These are phyloP conservation scores for Mugil cephalus DNA, from an alignment of 2,113 vertebrate genomes.

Conservation along the genomic window DNA sequence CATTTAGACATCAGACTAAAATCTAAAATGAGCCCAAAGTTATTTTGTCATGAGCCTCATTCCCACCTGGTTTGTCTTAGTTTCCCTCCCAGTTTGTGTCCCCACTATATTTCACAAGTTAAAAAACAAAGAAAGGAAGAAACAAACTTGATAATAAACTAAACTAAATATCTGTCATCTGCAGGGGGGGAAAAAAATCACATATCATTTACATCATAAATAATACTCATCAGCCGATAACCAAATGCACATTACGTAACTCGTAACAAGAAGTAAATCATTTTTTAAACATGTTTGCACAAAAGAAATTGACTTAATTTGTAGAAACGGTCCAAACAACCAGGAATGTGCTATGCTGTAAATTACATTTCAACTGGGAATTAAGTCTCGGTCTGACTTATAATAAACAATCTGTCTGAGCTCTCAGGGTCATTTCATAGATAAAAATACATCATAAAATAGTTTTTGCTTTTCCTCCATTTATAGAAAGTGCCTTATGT, in stretches of 20 bases:
- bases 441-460: not conserved
- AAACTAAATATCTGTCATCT: constrained; percentile 74
- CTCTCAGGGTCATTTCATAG: not conserved
- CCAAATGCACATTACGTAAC: constrained; percentile 81
- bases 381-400: not conserved
- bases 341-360: constrained; percentile 29
- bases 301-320: constrained; percentile 14
- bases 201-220: constrained; percentile 73
- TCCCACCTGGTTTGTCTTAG: constrained; percentile 52
- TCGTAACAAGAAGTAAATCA: not conserved
- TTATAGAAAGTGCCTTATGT: not conserved
- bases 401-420: not conserved
- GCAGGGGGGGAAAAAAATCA: constrained; percentile 63
- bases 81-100: constrained; percentile 50
- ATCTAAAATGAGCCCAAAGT: not conserved
- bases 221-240: constrained; percentile 69
- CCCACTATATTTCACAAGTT: constrained; percentile 42
- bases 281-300: constrained; percentile 21
- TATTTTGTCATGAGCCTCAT: constrained; percentile 80
- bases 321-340: constrained; percentile 40
- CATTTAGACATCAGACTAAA: too few species aligned
- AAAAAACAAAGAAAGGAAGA: constrained; percentile 41
- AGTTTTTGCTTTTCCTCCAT: not conserved
- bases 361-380: not conserved
- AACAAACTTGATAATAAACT: constrained; percentile 49